Percentiles rank a stretch among this genome's conserved stretches.
Evolutionary conservation across 2,797 vertebrate genomes (phyloP).

Genomic region (Aplochiton taeniatus): DNA sequence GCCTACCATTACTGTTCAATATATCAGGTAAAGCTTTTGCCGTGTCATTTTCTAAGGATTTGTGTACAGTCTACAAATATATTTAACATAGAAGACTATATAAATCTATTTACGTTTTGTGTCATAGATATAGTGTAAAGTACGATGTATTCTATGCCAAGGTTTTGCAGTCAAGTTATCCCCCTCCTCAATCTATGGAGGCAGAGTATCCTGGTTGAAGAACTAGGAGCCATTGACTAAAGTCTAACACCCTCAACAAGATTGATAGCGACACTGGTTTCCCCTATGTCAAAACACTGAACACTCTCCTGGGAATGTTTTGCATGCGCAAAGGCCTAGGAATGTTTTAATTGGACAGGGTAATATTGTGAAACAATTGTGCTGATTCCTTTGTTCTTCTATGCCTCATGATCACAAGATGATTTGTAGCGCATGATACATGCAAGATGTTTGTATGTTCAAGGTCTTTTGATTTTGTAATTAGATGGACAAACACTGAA

Average conservation of each 20-base stretch:
- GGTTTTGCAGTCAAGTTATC: conserved; percentile 70
- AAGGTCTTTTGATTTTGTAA: conserved; percentile 29
- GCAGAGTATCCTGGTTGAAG: conserved; percentile 60
- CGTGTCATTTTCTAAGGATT: conserved; percentile 73
- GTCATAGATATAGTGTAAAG: conserved; percentile 79
- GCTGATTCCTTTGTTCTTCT: conserved; percentile 21
- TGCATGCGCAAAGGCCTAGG: conserved; percentile 67
- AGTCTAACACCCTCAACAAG: conserved; percentile 28
- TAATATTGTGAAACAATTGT: conserved; percentile 66
- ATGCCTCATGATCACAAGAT: conserved; percentile 57
- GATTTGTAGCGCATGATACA: conserved; percentile 72
- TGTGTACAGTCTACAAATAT: conserved; percentile 78
- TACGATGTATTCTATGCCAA: conserved; percentile 78
- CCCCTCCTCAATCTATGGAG: conserved; percentile 68
- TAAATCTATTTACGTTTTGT: conserved; percentile 81
- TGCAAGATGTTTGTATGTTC: conserved; percentile 55
- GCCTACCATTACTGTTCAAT: conserved; percentile 53
- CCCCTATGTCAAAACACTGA: conserved; percentile 37
- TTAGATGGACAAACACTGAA: conserved; percentile 11
- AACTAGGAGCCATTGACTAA: conserved; percentile 49
- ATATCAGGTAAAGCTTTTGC: conserved; percentile 77
- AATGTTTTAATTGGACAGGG: conserved; percentile 69
- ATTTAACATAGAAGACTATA: conserved; percentile 79
- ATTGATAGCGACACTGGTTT: conserved; percentile 50
- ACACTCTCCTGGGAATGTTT: conserved; percentile 54